phyloP scores from a whole-genome alignment of 2,888 invertebrate species.

The Cheilosia scutellata region DNA sequence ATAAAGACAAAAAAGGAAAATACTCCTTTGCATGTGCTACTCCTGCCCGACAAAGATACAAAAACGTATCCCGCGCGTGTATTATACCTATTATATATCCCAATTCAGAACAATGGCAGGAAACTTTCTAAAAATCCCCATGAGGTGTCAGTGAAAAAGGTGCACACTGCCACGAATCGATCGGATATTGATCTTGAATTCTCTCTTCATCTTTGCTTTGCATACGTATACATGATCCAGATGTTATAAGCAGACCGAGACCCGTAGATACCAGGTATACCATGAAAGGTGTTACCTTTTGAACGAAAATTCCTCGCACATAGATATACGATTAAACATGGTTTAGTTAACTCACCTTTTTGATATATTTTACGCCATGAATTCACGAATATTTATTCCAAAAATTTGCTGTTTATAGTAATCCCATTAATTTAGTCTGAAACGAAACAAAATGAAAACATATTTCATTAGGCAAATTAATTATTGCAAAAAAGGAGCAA shows the following conservation, averaged over 20 bases:
- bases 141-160: constrained; percentile 50
- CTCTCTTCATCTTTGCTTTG: constrained; percentile 21
- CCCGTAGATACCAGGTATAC: background rate
- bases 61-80: constrained; percentile 1
- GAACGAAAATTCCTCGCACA: background rate
- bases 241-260: constrained; percentile 25
- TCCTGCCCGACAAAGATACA: background rate
- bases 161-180: constrained; percentile 22
- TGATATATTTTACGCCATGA: constrained; percentile 20
- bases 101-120: constrained; percentile 22
- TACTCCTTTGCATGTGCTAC: background rate
- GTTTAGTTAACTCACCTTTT: constrained; percentile 50
- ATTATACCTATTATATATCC: background rate
- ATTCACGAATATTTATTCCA: constrained; percentile 43
- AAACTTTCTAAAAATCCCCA: constrained; percentile 57
- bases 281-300: background rate
- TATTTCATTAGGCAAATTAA: constrained; percentile 1
- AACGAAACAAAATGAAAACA: constrained; percentile 24
- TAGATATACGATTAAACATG: background rate
- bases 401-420: constrained; percentile 39
- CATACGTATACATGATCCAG: constrained; percentile 33
- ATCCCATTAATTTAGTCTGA: constrained; percentile 56
- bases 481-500: background rate
- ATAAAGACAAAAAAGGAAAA: constrained; percentile 1
- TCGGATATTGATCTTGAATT: constrained; percentile 39